Evolutionary conservation across 2,113 vertebrate species (phyloP).

Genomic region (Grus americana): DNA sequence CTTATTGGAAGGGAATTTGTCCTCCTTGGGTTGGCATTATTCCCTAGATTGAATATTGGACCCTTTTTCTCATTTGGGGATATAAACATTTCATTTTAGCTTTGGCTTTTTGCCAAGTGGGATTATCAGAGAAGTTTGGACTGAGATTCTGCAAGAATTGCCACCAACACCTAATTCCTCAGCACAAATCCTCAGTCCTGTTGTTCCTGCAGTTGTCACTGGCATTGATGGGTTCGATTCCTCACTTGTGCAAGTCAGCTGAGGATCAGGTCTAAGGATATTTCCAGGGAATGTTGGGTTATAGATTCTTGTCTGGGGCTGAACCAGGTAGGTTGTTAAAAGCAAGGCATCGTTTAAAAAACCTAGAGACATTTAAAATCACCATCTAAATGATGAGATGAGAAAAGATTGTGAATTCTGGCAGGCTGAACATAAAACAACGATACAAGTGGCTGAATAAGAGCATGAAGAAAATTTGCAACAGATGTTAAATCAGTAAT

Average conservation of each 20-base stretch:
- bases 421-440: background rate
- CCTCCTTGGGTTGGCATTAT: background rate
- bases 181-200: accelerated
- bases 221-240: background rate
- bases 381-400: background rate
- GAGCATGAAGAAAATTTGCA: background rate
- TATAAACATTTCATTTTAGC: background rate
- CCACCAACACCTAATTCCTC: background rate
- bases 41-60: background rate
- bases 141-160: background rate
- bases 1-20: background rate
- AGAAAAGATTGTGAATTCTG: background rate
- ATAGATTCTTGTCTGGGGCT: background rate
- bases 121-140: background rate
- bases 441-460: background rate
- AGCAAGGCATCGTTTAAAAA: background rate
- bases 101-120: background rate
- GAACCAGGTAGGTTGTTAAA: background rate
- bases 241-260: background rate
- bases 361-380: background rate
- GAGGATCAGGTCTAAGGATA: background rate
- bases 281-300: background rate
- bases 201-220: background rate
- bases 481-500: accelerated
- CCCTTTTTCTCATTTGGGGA: background rate